Evolutionary conservation across 2,113 vertebrate genomes (phyloP).

Genomic region (Notiomystis cincta): DNA sequence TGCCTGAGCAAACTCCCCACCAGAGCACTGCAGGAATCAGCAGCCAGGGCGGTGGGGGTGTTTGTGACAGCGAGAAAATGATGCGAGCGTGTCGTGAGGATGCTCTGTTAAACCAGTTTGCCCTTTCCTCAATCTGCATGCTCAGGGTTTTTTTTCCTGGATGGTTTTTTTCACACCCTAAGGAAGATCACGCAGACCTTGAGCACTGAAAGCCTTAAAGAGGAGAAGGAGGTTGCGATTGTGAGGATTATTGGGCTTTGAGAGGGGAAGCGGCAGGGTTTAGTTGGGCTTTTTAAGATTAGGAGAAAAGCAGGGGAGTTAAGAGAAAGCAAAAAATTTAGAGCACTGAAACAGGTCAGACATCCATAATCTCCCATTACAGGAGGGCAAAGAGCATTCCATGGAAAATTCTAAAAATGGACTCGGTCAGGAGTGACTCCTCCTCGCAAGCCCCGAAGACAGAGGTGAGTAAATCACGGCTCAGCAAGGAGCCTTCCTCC

Average conservation of each 20-base stretch:
- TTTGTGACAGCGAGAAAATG: not conserved
- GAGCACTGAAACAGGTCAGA: not conserved
- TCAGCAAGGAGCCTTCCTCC: not conserved
- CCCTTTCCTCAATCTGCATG: conserved; percentile 6
- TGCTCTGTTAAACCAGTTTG: not conserved
- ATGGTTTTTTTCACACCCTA: not conserved
- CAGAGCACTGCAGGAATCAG: not conserved
- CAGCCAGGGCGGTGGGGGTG: not conserved
- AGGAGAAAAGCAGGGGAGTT: not conserved
- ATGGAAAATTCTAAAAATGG: not conserved
- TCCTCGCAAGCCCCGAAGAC: not conserved
- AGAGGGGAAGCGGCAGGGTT: not conserved
- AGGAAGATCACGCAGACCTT: conserved; percentile 10
- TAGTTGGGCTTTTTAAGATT: conserved; percentile 18
- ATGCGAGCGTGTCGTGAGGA: not conserved
- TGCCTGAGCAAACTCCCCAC: not conserved
- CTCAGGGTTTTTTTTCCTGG: not conserved
- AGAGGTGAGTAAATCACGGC: not conserved
- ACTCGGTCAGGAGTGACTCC: not conserved
- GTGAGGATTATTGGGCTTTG: conserved; percentile 16
- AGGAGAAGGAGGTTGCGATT: not conserved
- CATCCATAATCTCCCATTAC: not conserved
- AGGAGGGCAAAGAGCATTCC: conserved; percentile 5
- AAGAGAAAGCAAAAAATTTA: not conserved
- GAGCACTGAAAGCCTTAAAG: not conserved